Percentiles rank a stretch among this genome's conserved stretches.
These are phyloP conservation scores for Eudyptes chrysolophus DNA, from an alignment of 2,113 vertebrate genomes.

Conservation along the genomic window DNA sequence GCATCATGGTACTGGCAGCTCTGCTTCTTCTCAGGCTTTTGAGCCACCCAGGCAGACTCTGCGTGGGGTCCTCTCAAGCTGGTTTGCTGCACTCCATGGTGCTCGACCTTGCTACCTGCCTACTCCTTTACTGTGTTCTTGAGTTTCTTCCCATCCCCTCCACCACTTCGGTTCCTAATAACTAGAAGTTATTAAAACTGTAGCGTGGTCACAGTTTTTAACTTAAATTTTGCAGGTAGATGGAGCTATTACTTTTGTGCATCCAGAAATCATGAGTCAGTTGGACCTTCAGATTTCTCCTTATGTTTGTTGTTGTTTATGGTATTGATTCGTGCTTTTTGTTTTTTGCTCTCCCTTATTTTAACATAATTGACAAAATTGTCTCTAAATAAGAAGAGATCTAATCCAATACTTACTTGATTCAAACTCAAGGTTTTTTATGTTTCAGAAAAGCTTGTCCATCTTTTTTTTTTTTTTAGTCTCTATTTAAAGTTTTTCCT, in stretches of 20 bases:
- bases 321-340: not conserved
- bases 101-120: not conserved
- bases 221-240: not conserved
- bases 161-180: not conserved
- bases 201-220: not conserved
- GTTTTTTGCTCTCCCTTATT: not conserved
- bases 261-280: not conserved
- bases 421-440: not conserved
- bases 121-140: not conserved
- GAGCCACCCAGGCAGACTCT: not conserved
- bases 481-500: not conserved
- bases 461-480: not conserved
- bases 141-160: not conserved
- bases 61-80: not conserved
- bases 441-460: not conserved
- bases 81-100: accelerated
- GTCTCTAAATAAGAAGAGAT: not conserved
- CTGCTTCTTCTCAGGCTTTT: not conserved
- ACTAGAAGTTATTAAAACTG: not conserved
- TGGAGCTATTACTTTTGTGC: not conserved
- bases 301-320: not conserved
- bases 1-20: not conserved
- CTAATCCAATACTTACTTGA: not conserved
- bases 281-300: not conserved
- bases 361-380: not conserved